Base-by-base conservation (phyloP, 2,888 invertebrate genomes). In the Meta bourneti region DNA sequence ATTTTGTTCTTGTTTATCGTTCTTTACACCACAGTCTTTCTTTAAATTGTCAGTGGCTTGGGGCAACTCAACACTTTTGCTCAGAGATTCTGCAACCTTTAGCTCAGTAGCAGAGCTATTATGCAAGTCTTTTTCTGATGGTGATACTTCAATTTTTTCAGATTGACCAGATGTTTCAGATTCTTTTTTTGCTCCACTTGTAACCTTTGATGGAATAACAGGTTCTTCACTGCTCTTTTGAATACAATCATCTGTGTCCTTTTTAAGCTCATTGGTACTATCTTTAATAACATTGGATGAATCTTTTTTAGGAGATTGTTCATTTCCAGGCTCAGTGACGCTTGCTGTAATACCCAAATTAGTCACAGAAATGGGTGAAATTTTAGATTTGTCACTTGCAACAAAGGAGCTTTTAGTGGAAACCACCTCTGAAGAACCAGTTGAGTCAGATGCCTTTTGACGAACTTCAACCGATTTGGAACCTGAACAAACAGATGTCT, bases 181-280 rank as follows among this genome's bases (percentile, higher is more conserved):
- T n/a, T 19, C 13, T 74, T 74, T 74, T 34, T 61, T 11, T 9
- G 61, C 13, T 61, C 11, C 61, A 61, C 34, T 34, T 34, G 61
- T 61, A 61, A 34, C 34, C 34, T 34, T 34, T 34, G 34, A 34
- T 34, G 34, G 34, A 34, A 34, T 34, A 34, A 34, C 34, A 34
- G 34, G 34, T 34, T 34, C 4, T 2, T 20, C 16, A 77, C 34
- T 79, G 61, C 34, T 34, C 34, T 79, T 49, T 61, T 79, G 61
- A 52, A 79, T 7, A 79, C 0, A 11, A 34, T 11, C 34, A 61
- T 8, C 9, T 16, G 9, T 52, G n/a, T 78, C 61, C 8, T 61
- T 34, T 20, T 69, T 79, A 79, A 79, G 79, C 79, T 79, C 79
- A 16, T 6, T 79, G 19, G 52, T 79, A 61, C 20, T 0, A 20